Evolutionary conservation across 2,888 invertebrate genomes (phyloP).

Genomic region (Phalera bucephala): DNA sequence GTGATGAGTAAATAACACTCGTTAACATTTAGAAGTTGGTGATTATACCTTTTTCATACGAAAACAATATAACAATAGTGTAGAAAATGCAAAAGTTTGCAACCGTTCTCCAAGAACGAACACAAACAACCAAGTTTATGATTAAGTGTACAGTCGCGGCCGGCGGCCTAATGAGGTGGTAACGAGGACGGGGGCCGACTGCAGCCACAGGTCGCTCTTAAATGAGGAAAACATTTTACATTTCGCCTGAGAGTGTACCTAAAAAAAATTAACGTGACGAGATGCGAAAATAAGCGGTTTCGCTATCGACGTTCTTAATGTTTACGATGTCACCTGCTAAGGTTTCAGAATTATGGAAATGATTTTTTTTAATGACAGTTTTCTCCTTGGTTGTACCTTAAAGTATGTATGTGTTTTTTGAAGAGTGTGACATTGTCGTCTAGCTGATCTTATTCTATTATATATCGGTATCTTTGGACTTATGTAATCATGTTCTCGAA

Average conservation of each 20-base stretch:
- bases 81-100: neutral
- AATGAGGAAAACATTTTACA: slow-evolving; percentile 1
- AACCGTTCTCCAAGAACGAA: neutral
- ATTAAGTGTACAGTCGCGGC: slow-evolving; percentile 17
- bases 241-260: slow-evolving; percentile 2
- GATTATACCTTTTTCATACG: no score
- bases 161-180: slow-evolving; percentile 39
- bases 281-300: neutral
- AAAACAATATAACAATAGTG: no score
- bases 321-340: neutral
- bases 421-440: no score
- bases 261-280: neutral
- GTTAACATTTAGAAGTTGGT: no score
- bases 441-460: no score
- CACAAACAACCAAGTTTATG: slow-evolving; percentile 9
- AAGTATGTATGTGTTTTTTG: no score
- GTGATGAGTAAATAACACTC: no score
- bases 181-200: slow-evolving; percentile 29
- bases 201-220: slow-evolving; percentile 3
- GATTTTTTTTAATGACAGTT: no score
- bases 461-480: no score
- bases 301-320: neutral
- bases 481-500: no score
- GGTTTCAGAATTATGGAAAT: neutral
- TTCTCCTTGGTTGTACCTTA: no score